Evolutionary conservation across 2,888 invertebrate species (phyloP).

Genomic region (Orthosia gracilis): DNA sequence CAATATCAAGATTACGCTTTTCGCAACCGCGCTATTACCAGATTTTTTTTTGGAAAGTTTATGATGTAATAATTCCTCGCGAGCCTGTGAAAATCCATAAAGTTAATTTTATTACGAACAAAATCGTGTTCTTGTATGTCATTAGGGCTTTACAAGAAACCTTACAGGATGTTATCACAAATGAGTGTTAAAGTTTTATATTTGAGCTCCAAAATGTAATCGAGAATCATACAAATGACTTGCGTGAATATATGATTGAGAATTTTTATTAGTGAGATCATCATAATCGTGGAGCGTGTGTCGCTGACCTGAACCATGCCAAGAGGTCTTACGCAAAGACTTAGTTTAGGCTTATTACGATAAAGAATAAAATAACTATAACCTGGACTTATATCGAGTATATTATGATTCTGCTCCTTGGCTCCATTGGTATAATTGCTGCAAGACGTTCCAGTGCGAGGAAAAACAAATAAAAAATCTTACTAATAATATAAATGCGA

Average conservation of each 20-base stretch:
- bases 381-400: too few species aligned
- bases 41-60: conserved; percentile 23
- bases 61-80: conserved; percentile 35
- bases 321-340: conserved; percentile 5
- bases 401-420: not conserved
- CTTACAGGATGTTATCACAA: conserved; percentile 2
- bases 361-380: not conserved
- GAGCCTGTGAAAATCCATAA: conserved; percentile 48
- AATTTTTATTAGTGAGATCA: conserved; percentile 44
- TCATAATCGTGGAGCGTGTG: conserved; percentile 34
- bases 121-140: conserved; percentile 30
- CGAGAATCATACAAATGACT: not conserved
- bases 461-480: too few species aligned
- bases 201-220: conserved; percentile 7
- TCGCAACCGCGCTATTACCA: conserved; percentile 7
- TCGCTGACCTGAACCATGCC: conserved; percentile 43
- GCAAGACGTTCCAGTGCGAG: too few species aligned
- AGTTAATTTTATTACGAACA: conserved; percentile 47
- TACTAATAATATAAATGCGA: too few species aligned
- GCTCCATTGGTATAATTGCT: too few species aligned
- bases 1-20: conserved; percentile 17
- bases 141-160: conserved; percentile 13
- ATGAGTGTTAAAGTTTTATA: conserved; percentile 4
- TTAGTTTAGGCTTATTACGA: not conserved
- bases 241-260: conserved; percentile 7